Conservation (phyloP, 2,113 vertebrate genomes). For the Gadus macrocephalus region DNA sequence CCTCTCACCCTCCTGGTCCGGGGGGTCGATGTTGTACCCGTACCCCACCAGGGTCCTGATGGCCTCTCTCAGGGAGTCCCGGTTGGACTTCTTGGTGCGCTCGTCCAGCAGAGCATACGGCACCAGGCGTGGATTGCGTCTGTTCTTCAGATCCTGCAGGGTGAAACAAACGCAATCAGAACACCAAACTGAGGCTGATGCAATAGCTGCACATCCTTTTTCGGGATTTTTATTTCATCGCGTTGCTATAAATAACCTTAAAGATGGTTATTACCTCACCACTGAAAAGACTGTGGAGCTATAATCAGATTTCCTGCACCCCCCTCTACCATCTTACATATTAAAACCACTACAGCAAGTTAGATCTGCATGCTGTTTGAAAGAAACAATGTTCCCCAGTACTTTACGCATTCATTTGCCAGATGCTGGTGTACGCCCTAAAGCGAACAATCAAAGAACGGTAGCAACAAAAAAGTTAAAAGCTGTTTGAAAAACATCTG, state of each 20-base stretch:
- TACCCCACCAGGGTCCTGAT: slow-evolving; percentile 92
- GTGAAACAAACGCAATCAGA: neutral
- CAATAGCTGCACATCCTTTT: no score
- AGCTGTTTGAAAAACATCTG: neutral
- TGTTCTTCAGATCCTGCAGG: slow-evolving; percentile 90
- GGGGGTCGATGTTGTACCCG: slow-evolving; percentile 90
- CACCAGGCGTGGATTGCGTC: slow-evolving; percentile 92
- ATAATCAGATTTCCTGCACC: no score
- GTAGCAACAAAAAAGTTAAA: neutral
- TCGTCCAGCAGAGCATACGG: slow-evolving; percentile 93
- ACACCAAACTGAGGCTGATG: neutral
- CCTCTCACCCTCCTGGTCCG: slow-evolving; percentile 87
- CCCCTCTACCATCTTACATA: no score
- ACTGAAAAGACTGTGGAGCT: no score
- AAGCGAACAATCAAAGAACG: neutral
- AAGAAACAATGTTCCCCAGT: neutral
- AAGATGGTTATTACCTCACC: no score
- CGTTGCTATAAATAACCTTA: no score
- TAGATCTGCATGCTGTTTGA: no score
- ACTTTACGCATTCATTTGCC: neutral
- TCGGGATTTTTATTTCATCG: no score
- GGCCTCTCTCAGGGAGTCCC: slow-evolving; percentile 95
- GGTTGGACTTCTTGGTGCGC: slow-evolving; percentile 95
- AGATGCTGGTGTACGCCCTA: neutral
- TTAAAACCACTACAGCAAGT: no score